A percentile compares a stretch with the other conserved stretches of the same genome.
These are phyloP conservation scores for Channallabes apus DNA, from an alignment of 2,797 vertebrate genomes.

Conservation along the genomic window DNA sequence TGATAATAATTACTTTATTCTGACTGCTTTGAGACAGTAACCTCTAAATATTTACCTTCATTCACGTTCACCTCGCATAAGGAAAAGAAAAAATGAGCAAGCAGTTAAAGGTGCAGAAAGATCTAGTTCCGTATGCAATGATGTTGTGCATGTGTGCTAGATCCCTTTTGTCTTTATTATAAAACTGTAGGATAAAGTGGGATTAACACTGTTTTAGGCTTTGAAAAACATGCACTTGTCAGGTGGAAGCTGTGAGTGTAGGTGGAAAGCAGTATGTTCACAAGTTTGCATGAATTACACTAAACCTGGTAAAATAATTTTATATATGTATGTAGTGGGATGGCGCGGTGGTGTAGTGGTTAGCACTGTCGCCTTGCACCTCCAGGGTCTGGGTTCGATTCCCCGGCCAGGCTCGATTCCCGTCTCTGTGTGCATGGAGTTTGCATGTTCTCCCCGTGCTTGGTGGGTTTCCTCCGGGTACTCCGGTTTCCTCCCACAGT, in stretches of 20 bases:
- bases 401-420: too few species aligned
- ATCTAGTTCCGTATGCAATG: neutral
- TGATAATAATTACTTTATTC: neutral
- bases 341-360: too few species aligned
- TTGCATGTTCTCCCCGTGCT: too few species aligned
- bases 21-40: slow-evolving; percentile 11
- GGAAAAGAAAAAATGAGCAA: neutral
- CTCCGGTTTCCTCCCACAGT: too few species aligned
- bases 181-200: neutral
- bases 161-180: neutral
- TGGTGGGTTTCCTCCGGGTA: too few species aligned
- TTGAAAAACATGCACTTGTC: neutral
- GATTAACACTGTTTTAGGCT: neutral
- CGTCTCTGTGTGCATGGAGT: too few species aligned
- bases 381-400: too few species aligned
- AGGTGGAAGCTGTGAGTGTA: neutral
- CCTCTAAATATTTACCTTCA: neutral
- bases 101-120: neutral
- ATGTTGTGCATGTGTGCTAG: neutral
- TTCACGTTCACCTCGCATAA: neutral
- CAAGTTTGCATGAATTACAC: neutral
- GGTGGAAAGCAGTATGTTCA: neutral
- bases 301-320: neutral
- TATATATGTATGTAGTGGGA: too few species aligned
- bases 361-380: too few species aligned